Evolutionary conservation across 2,797 vertebrate species (phyloP).

Genomic region (Arctocebus calabarensis): DNA sequence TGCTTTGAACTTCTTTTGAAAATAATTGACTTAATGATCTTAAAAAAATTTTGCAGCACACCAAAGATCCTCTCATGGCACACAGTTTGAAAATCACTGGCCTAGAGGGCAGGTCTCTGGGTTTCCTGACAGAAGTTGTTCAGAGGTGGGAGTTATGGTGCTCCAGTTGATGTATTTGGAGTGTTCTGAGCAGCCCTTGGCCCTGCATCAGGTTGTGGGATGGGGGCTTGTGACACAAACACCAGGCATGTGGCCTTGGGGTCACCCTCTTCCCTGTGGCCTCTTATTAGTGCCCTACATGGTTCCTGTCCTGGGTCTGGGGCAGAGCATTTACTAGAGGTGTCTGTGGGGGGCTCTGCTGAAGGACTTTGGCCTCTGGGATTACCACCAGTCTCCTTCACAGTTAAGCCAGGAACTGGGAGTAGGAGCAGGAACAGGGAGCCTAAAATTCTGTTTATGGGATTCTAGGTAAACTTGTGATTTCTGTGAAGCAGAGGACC

Average conservation of each 20-base stretch:
- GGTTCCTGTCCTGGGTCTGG: not conserved
- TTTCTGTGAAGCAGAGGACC: not conserved
- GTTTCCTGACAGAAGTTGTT: not conserved
- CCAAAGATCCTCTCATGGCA: too few species aligned
- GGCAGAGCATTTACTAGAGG: too few species aligned
- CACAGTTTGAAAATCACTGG: too few species aligned
- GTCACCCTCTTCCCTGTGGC: not conserved
- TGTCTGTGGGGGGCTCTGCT: not conserved
- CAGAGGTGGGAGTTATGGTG: not conserved
- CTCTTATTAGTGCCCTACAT: not conserved
- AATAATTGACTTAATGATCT: too few species aligned
- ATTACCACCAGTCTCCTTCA: not conserved
- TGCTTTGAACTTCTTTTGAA: too few species aligned
- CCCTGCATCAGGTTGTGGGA: not conserved
- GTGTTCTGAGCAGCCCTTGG: not conserved
- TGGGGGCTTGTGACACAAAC: not conserved
- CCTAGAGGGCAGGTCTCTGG: not conserved
- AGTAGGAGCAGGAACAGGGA: not conserved
- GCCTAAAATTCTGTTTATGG: not conserved
- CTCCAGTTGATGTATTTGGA: too few species aligned
- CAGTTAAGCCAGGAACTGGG: not conserved
- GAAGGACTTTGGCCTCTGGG: not conserved
- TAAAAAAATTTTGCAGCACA: too few species aligned
- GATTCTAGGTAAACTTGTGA: not conserved
- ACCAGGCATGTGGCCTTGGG: not conserved